Evolutionary conservation across 2,113 vertebrate genomes (phyloP).

Genomic region (Chitala chitala): DNA sequence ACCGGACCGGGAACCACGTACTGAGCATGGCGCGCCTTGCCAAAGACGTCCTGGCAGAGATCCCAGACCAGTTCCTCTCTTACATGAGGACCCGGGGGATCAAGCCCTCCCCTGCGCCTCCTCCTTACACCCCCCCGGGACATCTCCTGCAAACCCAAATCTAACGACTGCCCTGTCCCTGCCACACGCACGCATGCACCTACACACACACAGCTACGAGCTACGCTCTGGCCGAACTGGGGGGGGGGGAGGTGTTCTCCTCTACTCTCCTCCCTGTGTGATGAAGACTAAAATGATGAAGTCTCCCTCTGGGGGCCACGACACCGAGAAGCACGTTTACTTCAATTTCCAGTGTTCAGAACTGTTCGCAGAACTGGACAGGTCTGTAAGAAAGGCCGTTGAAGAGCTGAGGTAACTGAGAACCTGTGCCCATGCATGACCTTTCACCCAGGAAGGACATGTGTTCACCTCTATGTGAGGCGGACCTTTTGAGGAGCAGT

Average conservation of each 20-base stretch:
- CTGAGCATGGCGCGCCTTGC: slow-evolving; percentile 93
- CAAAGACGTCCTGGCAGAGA: slow-evolving; percentile 93
- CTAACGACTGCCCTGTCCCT: slow-evolving; percentile 52
- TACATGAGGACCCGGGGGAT: slow-evolving; percentile 95
- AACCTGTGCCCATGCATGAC: no score
- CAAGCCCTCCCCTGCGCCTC: slow-evolving; percentile 87
- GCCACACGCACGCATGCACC: background rate
- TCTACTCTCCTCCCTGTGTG: slow-evolving; percentile 35
- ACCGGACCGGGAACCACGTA: slow-evolving; percentile 89
- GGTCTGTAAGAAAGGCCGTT: background rate
- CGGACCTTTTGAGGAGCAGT: slow-evolving; percentile 25
- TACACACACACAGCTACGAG: slow-evolving; percentile 29
- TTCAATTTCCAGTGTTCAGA: slow-evolving; percentile 69
- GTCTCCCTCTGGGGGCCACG: slow-evolving; percentile 43
- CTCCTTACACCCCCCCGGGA: slow-evolving; percentile 82
- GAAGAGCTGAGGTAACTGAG: background rate
- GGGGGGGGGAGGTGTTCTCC: background rate
- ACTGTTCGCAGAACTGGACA: slow-evolving; percentile 51
- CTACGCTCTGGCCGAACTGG: slow-evolving; percentile 40
- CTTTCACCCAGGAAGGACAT: no score
- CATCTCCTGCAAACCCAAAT: slow-evolving; percentile 85
- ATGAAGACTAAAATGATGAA: slow-evolving; percentile 36
- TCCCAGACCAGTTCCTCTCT: slow-evolving; percentile 94
- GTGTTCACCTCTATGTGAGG: no score
- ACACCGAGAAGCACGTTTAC: slow-evolving; percentile 64